Base-by-base conservation (phyloP, 64 coral and sea anemone genomes). In the Cladopsammia gracilis region DNA sequence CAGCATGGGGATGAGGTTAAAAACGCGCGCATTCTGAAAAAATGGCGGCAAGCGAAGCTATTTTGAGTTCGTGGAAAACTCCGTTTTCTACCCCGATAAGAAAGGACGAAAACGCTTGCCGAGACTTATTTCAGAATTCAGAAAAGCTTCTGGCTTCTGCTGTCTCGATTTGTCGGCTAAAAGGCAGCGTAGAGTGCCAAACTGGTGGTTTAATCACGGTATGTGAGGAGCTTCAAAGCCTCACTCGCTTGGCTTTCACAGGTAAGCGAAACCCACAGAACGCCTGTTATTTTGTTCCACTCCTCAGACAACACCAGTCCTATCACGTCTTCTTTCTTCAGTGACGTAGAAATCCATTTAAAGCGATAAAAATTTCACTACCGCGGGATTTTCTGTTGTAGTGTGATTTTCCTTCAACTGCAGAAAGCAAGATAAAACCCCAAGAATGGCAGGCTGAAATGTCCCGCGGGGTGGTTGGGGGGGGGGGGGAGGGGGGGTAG, bases 101-200 rank as follows among this genome's bases (percentile, higher is more conserved):
- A 83, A 87, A 70, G 57, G 61, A 87, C 76, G 96, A 97, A 72
- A 94, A 91, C 22, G 76, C 76, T 70, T 75, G 57, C 20, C 92
- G 82, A 80, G 98, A 99, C 57, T 62, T 96, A 62, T 99, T 99
- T 84, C 83, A 94, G 24, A 92, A 99, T 75, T 89, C 89, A 5
- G 98, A 99, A 53, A 99, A 99, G 50, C 85, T 99, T 59, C 88
- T 99, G 50, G 98, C 98, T 43, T 99, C 98, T 62, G 95, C 98
- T 62, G 98, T 99, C 61, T 99, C 98, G 56, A 99, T 99, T 43
- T 99, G 98, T 91, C 92, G 98, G 64, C 75, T 99, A 15, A 96
- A 99, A 73, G 98, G 98, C 10, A 92, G 94, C 18, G 82, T 99
- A 5, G 94, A 99, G 74, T 99, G 98, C 50, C 98, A 99, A 94